Percentiles rank a stretch among this genome's conserved stretches.
Conservation (phyloP, 1,140 invertebrate species). For the Monomorium pharaonis region DNA sequence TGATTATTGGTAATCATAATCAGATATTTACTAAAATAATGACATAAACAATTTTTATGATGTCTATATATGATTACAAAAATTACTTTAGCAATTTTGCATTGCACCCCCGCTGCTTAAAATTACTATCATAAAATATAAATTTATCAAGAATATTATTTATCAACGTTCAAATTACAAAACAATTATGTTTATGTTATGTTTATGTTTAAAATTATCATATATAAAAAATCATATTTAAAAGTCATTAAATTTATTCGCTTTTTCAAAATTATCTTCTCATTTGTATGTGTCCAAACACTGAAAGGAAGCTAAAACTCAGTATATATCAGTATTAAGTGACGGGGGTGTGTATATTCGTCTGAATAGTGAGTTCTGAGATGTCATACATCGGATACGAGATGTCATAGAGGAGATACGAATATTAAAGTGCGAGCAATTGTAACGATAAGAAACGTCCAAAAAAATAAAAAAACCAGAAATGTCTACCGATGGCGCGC, state of each 20-base stretch:
- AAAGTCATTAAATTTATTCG: not conserved
- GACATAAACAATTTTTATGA: slow-evolving; percentile 23
- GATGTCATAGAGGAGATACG: not conserved
- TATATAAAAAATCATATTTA: too few species aligned
- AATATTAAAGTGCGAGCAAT: slow-evolving; percentile 6
- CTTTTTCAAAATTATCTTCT: not conserved
- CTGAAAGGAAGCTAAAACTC: not conserved
- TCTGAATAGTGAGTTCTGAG: slow-evolving; percentile 10
- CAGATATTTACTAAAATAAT: slow-evolving; percentile 30
- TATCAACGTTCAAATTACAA: slow-evolving; percentile 16
- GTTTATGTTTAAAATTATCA: not conserved
- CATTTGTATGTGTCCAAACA: not conserved
- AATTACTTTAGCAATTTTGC: slow-evolving; percentile 19
- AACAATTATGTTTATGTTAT: not conserved
- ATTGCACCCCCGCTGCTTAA: slow-evolving; percentile 38
- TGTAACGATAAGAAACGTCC: slow-evolving; percentile 30
- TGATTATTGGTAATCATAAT: slow-evolving; percentile 3
- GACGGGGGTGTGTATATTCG: slow-evolving; percentile 24
- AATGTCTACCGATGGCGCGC: slow-evolving; percentile 69
- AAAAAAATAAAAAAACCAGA: slow-evolving; percentile 35
- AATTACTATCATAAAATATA: not conserved
- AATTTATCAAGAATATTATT: slow-evolving; percentile 26
- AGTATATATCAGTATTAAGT: slow-evolving; percentile 21
- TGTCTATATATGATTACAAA: not conserved
- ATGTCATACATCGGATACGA: not conserved